Percentiles rank a stretch among this genome's conserved stretches.
These are phyloP conservation scores for Parasteatoda lunata DNA, from an alignment of 2,888 invertebrate species.

Conservation along the genomic window DNA sequence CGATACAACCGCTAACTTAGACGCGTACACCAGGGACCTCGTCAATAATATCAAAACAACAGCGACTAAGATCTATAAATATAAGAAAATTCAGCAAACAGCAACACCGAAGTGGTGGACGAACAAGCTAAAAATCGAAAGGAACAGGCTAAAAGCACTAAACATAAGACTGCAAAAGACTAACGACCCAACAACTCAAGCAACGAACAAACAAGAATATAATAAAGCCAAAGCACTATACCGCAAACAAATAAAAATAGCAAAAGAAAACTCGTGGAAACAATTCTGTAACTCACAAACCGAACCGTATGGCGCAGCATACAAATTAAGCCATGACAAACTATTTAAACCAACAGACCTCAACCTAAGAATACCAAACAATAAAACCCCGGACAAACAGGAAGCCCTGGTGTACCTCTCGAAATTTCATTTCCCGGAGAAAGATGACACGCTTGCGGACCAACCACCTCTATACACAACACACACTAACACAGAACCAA, in stretches of 20 bases:
- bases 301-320: background rate
- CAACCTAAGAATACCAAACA: background rate
- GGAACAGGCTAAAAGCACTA: too few relatives aligned
- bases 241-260: background rate
- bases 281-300: background rate
- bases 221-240: background rate
- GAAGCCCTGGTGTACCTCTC: background rate
- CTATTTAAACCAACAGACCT: background rate
- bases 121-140: background rate
- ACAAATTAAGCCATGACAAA: background rate
- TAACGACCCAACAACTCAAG: too few relatives aligned
- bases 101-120: background rate
- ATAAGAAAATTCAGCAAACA: background rate
- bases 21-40: background rate
- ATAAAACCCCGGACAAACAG: background rate
- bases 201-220: too few relatives aligned
- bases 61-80: background rate
- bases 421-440: background rate
- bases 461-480: background rate
- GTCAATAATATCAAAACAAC: rapidly evolving
- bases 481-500: background rate
- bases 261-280: background rate
- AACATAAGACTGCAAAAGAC: too few relatives aligned
- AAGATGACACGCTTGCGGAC: background rate
- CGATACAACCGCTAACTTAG: background rate